A percentile compares a stretch with the other conserved stretches of the same genome.
These are phyloP conservation scores for Syngnathoides biaculeatus DNA, from an alignment of 2,113 vertebrate species.

Conservation along the genomic window DNA sequence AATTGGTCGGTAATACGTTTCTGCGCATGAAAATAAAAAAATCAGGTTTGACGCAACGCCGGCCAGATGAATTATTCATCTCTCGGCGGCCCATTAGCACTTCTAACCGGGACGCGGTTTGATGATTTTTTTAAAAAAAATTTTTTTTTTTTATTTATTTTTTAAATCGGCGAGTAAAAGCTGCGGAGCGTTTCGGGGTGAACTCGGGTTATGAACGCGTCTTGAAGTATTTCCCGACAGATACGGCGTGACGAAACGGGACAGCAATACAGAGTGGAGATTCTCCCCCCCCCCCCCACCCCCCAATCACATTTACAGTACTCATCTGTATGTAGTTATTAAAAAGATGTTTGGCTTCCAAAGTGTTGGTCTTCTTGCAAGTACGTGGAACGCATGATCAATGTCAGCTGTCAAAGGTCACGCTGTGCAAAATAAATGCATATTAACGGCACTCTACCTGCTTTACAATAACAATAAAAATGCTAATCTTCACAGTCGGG, in stretches of 20 bases:
- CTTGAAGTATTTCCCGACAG: constrained; percentile 15
- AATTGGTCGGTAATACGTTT: constrained; percentile 36
- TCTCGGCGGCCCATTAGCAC: constrained; percentile 46
- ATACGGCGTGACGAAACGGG: background rate
- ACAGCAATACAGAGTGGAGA: constrained; percentile 20
- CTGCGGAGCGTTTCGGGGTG: constrained; percentile 18
- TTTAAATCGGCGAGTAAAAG: constrained; percentile 33
- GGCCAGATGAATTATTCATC: constrained; percentile 72
- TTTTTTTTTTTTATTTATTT: no score
- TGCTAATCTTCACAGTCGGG: constrained; percentile 10
- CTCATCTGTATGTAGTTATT: constrained; percentile 29
- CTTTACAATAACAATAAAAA: constrained; percentile 4
- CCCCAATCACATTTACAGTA: constrained; percentile 14
- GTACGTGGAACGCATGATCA: background rate
- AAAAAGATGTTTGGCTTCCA: constrained; percentile 42
- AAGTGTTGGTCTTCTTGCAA: constrained; percentile 20
- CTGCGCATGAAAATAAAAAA: constrained; percentile 42
- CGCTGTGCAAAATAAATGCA: background rate
- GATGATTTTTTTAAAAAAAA: no score
- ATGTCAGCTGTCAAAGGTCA: background rate
- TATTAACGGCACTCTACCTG: constrained; percentile 1
- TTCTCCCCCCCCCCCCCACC: background rate
- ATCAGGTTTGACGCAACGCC: constrained; percentile 39
- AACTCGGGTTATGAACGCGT: constrained; percentile 42
- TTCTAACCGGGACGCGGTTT: constrained; percentile 35